Conservation (phyloP, 2,888 invertebrate species). For the Agrochola lychnidis region DNA sequence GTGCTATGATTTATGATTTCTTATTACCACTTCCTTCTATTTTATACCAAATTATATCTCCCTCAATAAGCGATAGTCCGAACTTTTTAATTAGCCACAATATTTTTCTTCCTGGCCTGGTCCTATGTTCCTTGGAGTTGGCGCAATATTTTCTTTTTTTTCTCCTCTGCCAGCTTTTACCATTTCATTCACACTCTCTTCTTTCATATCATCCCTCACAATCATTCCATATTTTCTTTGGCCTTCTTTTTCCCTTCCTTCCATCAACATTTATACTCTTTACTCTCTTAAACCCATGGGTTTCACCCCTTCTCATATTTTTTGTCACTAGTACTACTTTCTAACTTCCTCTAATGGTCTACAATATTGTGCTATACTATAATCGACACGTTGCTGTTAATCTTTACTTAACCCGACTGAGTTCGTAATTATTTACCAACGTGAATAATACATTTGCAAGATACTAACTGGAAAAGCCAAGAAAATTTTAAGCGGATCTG, state of each 20-base stretch:
- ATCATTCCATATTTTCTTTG: neutral
- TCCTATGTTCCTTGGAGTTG: too few species aligned
- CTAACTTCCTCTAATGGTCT: neutral
- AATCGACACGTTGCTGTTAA: neutral
- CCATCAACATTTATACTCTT: too few species aligned
- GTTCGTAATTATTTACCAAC: conserved; percentile 37
- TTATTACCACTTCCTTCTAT: neutral
- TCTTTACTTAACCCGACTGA: conserved; percentile 19
- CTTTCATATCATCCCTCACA: neutral
- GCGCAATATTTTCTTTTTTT: neutral
- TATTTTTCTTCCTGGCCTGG: too few species aligned
- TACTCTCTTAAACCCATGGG: too few species aligned
- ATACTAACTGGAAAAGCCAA: conserved; percentile 33
- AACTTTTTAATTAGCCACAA: neutral
- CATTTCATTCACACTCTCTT: neutral
- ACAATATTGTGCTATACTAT: neutral
- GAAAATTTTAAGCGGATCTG: conserved; percentile 17
- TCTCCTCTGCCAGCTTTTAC: neutral
- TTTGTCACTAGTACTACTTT: neutral
- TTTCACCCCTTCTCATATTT: neutral
- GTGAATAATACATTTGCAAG: conserved; percentile 42
- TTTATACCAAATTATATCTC: neutral
- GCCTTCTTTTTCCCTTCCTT: too few species aligned
- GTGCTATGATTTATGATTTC: neutral
- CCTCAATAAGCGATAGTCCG: neutral